Evolutionary conservation across 2,888 invertebrate genomes (phyloP).

Genomic region (Marasmarcha lunaedactyla): DNA sequence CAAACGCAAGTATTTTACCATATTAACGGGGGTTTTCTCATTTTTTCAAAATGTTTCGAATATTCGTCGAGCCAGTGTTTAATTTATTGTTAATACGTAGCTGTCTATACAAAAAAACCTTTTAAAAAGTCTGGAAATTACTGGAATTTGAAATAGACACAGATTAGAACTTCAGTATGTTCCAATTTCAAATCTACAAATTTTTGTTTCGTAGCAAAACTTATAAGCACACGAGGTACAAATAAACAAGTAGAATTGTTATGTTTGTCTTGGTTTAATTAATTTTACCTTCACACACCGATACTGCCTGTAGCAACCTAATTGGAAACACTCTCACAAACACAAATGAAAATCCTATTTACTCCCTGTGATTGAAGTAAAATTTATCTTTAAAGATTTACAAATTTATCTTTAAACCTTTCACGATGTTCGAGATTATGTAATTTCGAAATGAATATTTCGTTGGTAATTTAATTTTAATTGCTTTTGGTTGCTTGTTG

Average conservation of each 20-base stretch:
- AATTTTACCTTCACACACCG: constrained; percentile 70
- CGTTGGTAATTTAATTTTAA: constrained; percentile 58
- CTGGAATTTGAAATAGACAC: too few species aligned
- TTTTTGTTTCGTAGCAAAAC: too few species aligned
- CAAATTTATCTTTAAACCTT: constrained; percentile 54
- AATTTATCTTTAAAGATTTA: constrained; percentile 66
- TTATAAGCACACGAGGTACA: neutral
- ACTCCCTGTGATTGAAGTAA: constrained; percentile 63
- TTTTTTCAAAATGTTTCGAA: too few species aligned
- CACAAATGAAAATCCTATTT: constrained; percentile 68
- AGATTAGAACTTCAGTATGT: too few species aligned
- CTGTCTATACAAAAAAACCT: too few species aligned
- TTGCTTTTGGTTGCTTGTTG: constrained; percentile 28
- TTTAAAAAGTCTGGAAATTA: too few species aligned
- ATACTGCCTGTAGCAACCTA: constrained; percentile 57
- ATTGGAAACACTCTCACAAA: constrained; percentile 66
- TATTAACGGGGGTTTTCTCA: too few species aligned
- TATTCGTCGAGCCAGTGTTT: too few species aligned
- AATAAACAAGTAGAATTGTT: constrained; percentile 49
- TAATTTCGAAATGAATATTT: constrained; percentile 34
- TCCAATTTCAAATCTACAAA: too few species aligned
- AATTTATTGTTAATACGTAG: too few species aligned
- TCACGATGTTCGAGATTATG: constrained; percentile 32
- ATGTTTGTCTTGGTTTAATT: constrained; percentile 70
- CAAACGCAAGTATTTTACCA: too few species aligned